Evolutionary conservation across 2,888 invertebrate genomes (phyloP).

Genomic region (Dorcus parallelipipedus): DNA sequence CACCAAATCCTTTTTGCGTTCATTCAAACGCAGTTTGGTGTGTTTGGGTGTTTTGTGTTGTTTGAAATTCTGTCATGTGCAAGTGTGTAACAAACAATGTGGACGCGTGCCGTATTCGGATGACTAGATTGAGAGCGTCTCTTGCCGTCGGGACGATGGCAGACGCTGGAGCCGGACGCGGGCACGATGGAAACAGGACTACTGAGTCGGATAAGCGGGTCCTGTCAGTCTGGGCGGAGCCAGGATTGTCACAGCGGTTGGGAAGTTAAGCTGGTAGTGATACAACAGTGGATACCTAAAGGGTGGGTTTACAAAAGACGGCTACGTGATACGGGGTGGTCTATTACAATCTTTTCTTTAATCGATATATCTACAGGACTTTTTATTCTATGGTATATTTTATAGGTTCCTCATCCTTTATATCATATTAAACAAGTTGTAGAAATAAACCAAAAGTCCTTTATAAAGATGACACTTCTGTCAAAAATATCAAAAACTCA

Average conservation of each 20-base stretch:
- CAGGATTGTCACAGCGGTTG: conserved; percentile 50
- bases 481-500: not conserved
- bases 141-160: conserved; percentile 41
- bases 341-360: conserved; percentile 3
- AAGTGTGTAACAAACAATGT: not conserved
- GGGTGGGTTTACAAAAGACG: conserved; percentile 30
- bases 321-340: conserved; percentile 18
- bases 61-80: not conserved
- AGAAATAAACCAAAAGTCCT: not conserved
- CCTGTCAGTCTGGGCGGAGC: conserved; percentile 43
- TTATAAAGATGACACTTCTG: not conserved
- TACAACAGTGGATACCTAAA: conserved; percentile 34
- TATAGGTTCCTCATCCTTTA: not conserved
- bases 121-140: conserved; percentile 37
- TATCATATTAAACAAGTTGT: not conserved
- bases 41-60: not conserved
- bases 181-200: conserved; percentile 46
- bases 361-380: too few relatives aligned
- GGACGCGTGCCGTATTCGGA: conserved; percentile 18
- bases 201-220: conserved; percentile 45
- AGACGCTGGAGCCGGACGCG: conserved; percentile 35
- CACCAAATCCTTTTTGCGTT: not conserved
- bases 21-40: not conserved
- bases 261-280: conserved; percentile 46
- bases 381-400: not conserved